Conservation (phyloP, 2,113 vertebrate species). For the Condylura cristata region DNA sequence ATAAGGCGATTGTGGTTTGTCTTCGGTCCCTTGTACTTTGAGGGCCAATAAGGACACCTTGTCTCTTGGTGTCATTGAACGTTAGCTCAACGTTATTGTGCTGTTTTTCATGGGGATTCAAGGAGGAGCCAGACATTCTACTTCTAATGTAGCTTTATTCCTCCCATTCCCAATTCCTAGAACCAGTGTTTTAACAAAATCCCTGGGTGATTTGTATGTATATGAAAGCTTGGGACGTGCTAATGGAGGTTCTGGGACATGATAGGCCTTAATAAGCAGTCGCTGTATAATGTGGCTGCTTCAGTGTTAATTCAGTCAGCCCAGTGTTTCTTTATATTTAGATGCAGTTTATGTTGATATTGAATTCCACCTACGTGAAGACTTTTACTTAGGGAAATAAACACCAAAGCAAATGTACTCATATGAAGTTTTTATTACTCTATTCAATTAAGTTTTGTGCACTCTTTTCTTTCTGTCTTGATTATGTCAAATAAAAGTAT, state of each 20-base stretch:
- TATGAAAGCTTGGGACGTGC: not conserved
- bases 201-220: not conserved
- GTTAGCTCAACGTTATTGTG: not conserved
- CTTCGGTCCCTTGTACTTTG: not conserved
- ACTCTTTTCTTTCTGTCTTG: not conserved
- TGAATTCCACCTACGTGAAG: not conserved
- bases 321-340: not conserved
- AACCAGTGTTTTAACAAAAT: not conserved
- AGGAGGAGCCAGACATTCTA: not conserved
- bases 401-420: not conserved
- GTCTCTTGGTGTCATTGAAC: not conserved
- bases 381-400: conserved; percentile 29
- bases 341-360: not conserved
- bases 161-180: not conserved
- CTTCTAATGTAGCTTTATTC: not conserved
- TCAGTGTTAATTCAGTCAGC: not conserved
- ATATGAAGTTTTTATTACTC: not conserved
- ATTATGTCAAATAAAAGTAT: conserved; percentile 28
- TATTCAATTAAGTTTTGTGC: not conserved
- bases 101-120: not conserved
- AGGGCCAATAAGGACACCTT: not conserved
- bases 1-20: not conserved
- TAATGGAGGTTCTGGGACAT: not conserved
- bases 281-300: not conserved
- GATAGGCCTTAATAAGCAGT: not conserved